A percentile compares a stretch with the other conserved stretches of the same genome.
Evolutionary conservation across 2,113 vertebrate species (phyloP).

Genomic region (Narcine bancroftii): DNA sequence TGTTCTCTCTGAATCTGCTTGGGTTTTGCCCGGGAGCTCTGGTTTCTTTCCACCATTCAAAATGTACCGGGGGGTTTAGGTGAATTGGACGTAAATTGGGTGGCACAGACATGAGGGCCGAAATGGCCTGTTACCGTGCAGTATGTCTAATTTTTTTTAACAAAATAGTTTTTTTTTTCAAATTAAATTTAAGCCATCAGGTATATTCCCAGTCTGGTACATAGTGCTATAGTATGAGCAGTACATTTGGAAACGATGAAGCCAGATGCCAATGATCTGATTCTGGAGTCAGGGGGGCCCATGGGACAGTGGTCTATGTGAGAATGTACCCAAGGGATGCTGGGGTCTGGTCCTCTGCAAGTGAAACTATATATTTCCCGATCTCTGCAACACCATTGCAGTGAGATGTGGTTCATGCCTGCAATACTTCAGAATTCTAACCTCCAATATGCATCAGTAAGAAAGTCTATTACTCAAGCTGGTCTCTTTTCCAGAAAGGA

Average conservation of each 20-base stretch:
- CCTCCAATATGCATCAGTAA: neutral
- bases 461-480: neutral
- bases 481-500: neutral
- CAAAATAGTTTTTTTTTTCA: too few species aligned
- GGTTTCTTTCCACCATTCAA: too few species aligned
- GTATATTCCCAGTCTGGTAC: neutral
- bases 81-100: too few species aligned
- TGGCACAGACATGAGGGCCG: too few species aligned
- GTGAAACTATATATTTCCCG: neutral
- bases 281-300: too few species aligned
- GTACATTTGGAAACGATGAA: neutral
- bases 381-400: neutral
- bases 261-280: neutral
- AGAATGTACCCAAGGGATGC: too few species aligned
- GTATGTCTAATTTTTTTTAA: too few species aligned
- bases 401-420: neutral
- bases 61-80: too few species aligned
- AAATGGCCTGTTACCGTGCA: too few species aligned
- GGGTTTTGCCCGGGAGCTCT: too few species aligned
- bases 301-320: neutral
- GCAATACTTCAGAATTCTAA: neutral
- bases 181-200: too few species aligned
- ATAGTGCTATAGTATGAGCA: neutral
- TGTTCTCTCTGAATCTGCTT: too few species aligned
- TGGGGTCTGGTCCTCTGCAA: neutral